Percentiles rank a stretch among this genome's conserved stretches.
Conservation (phyloP, 2,797 vertebrate genomes). For the Mus caroli region DNA sequence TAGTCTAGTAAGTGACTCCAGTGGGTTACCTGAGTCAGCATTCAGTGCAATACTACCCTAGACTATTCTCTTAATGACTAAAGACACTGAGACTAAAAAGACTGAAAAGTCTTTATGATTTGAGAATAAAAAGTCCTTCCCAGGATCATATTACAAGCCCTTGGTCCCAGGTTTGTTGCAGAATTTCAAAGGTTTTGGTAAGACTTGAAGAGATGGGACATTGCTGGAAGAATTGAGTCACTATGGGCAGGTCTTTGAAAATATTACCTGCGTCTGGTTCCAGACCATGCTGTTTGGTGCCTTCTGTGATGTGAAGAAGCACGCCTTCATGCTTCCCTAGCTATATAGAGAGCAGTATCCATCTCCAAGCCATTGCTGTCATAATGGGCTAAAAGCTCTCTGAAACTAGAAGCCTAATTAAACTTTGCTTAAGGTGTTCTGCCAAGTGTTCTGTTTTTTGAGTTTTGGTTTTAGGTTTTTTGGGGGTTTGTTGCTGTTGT, state of each 20-base stretch:
- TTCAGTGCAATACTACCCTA: background rate
- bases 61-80: background rate
- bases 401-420: background rate
- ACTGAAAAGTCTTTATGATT: background rate
- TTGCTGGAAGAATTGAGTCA: background rate
- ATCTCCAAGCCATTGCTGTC: background rate
- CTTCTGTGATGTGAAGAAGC: background rate
- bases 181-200: background rate
- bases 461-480: no score
- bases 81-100: conserved; percentile 35
- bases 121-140: background rate
- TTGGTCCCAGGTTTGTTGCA: background rate
- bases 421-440: background rate
- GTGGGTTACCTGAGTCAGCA: background rate
- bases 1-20: background rate
- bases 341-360: background rate
- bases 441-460: background rate
- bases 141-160: background rate
- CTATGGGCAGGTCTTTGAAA: background rate
- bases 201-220: background rate
- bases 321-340: background rate
- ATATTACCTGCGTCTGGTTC: background rate
- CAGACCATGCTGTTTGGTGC: background rate
- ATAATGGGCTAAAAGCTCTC: background rate
- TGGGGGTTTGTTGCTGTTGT: no score